These are phyloP conservation scores for Solen grandis DNA, from an alignment of 1,140 invertebrate genomes.

Conservation along the genomic window DNA sequence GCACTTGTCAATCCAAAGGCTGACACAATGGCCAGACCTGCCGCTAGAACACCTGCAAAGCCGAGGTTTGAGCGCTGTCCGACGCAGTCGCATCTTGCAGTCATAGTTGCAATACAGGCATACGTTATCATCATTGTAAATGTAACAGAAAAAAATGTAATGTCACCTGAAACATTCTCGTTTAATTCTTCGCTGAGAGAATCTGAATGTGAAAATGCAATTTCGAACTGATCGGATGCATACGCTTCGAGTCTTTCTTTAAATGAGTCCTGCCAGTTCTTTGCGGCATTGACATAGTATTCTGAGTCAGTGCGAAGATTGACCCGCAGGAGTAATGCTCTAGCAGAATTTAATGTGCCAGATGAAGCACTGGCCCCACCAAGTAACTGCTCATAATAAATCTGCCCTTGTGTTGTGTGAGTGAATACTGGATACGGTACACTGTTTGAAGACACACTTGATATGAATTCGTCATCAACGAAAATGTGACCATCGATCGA, in stretches of 20 bases:
- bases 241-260: conserved; percentile 3
- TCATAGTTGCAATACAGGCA: conserved; percentile 61
- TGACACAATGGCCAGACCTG: conserved; percentile 89
- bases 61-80: conserved; percentile 95
- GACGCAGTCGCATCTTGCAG: conserved; percentile 56
- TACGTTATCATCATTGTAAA: conserved; percentile 70
- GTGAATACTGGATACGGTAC: conserved; percentile 14
- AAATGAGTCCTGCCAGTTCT: conserved; percentile 29
- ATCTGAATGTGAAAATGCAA: conserved; percentile 25
- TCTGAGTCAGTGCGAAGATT: conserved; percentile 23
- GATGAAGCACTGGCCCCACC: background rate
- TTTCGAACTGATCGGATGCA: conserved; percentile 2
- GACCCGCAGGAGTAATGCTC: background rate
- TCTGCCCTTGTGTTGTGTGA: background rate
- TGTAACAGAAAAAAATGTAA: conserved; percentile 60
- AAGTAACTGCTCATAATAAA: conserved; percentile 7
- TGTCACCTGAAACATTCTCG: conserved; percentile 52
- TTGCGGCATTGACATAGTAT: background rate
- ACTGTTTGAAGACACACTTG: background rate
- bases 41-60: conserved; percentile 94
- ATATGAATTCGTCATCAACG: conserved; percentile 3
- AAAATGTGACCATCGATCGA: conserved; percentile 19
- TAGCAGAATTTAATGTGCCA: background rate
- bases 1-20: conserved; percentile 96
- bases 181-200: conserved; percentile 28